These are phyloP conservation scores for Panurus biarmicus DNA, from an alignment of 2,113 vertebrate species.

Conservation along the genomic window DNA sequence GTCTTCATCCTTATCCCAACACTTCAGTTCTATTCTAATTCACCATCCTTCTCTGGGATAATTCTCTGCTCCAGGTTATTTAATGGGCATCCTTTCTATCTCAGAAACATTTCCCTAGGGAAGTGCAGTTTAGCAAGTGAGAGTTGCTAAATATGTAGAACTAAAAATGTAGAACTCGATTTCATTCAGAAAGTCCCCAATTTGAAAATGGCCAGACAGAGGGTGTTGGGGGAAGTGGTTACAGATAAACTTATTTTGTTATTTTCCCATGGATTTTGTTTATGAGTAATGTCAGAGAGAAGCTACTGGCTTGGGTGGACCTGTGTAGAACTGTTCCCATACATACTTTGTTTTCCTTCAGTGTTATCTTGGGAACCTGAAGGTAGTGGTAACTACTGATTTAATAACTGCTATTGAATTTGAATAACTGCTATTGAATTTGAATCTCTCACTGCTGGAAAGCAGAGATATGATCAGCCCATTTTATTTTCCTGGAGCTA, in stretches of 20 bases:
- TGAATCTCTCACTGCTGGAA: neutral
- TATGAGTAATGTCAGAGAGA: neutral
- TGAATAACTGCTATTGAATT: neutral
- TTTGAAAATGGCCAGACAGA: neutral
- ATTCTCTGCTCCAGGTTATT: neutral
- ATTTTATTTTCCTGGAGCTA: neutral
- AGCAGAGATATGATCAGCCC: neutral
- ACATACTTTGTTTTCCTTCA: neutral
- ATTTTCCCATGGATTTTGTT: neutral
- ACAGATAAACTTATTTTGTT: neutral
- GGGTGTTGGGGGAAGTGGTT: neutral
- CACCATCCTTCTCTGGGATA: neutral
- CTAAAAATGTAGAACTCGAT: neutral
- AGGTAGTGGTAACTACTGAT: neutral
- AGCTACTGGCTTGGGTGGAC: neutral
- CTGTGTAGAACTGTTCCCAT: neutral
- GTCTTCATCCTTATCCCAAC: neutral
- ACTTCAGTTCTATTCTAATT: neutral
- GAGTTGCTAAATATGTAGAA: neutral
- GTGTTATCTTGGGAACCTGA: neutral
- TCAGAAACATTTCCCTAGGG: neutral
- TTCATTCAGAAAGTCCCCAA: neutral
- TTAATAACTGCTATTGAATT: neutral
- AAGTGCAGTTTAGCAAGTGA: neutral
- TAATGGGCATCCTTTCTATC: neutral